Evolutionary conservation across 2,797 vertebrate species (phyloP).

Genomic region (Neostethus bicornis): DNA sequence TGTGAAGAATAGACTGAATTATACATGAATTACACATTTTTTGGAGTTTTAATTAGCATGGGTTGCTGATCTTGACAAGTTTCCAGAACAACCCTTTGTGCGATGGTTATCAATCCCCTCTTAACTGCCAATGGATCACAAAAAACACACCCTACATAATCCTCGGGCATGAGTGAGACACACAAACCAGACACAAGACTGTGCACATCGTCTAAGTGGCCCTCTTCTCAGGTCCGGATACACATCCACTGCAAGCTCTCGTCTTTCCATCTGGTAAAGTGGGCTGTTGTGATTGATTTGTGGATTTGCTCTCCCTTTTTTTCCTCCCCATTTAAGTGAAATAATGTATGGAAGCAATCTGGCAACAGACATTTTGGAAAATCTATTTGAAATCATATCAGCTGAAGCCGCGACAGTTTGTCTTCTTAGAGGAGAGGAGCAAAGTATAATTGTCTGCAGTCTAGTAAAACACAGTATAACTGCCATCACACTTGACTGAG

Average conservation of each 20-base stretch:
- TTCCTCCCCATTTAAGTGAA: conserved; percentile 99
- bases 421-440: conserved; percentile 99
- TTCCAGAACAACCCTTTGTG: conserved; percentile 58
- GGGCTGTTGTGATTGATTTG: conserved; percentile 90
- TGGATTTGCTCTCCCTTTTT: conserved; percentile 95
- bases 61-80: conserved; percentile 44
- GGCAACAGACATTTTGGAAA: conserved; percentile 99
- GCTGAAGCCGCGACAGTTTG: conserved; percentile 99
- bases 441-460: conserved; percentile 99
- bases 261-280: conserved; percentile 80
- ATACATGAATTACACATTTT: conserved; percentile 39
- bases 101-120: conserved; percentile 51
- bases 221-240: conserved; percentile 64
- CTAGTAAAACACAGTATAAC: conserved; percentile 99
- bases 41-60: conserved; percentile 31
- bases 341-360: conserved; percentile 99
- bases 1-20: conserved; percentile 24
- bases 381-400: conserved; percentile 99
- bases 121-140: conserved; percentile 46
- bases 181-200: conserved; percentile 61
- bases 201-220: conserved; percentile 70
- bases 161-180: conserved; percentile 68
- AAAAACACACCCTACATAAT: conserved; percentile 49
- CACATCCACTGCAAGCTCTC: conserved; percentile 58
- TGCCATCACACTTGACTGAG: conserved; percentile 99